Evolutionary conservation across 2,888 invertebrate genomes (phyloP), one percentile per base, ranked within the genome.

Genomic region (Aphodius granarius): DNA sequence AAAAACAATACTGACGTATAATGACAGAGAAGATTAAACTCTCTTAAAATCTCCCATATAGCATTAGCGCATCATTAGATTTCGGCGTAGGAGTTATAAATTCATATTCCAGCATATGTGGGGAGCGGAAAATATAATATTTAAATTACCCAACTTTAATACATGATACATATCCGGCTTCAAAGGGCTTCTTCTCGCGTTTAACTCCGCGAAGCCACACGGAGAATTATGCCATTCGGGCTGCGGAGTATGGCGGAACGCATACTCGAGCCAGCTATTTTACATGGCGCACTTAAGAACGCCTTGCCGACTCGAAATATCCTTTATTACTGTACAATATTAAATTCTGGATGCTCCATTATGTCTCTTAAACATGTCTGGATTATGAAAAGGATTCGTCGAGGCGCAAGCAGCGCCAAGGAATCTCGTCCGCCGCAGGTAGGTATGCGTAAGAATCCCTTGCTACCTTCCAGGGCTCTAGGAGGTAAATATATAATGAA

Each of bases 341-440:
- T 68, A 68, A 68, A 68, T 68, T 68, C 68, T 68, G 68, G 68
- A 20, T 20, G 20, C 68, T 68, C 68, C 19, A 68, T 68, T 68
- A 68, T 68, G 68, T 22, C 68, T 13, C 43, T 43, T 43, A 43
- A 43, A 43, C 43, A 43, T 43, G 43, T 43, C 43, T 43, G 43
- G 43, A 43, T 43, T 43, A 43, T 43, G 43, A 43, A 43, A 43
- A 43, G 43, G 43, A 43, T 13, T 43, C 43, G 43, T 13, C 9
- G 43, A 43, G 43, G 13, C 6, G 43, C 43, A 43, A 43, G 2
- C 3, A 43, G 43, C 43, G 43, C 43, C 3, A 43, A 43, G 43
- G 43, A 43, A 43, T 43, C 43, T 43, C 43, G 43, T 43, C 43
- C 9, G 43, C 3, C 43, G 1, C 43, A 43, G 43, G 43, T 43